These are phyloP conservation scores for Erythrocercus mccallii DNA, from an alignment of 2,113 vertebrate genomes.

Conservation along the genomic window DNA sequence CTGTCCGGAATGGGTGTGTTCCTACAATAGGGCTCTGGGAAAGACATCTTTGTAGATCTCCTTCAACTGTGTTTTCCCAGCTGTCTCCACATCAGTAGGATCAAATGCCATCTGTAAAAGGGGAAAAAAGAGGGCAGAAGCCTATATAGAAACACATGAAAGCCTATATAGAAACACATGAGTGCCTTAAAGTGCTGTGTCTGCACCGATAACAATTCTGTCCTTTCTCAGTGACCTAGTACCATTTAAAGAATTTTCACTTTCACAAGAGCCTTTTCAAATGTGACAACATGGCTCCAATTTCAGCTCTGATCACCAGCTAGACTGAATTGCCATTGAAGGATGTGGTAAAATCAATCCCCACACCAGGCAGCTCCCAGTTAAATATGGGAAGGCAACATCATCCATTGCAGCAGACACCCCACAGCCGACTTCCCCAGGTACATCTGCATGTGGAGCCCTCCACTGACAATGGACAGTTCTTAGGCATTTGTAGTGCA, in stretches of 20 bases:
- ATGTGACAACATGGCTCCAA: neutral
- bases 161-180: neutral
- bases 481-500: neutral
- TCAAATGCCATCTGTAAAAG: neutral
- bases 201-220: neutral
- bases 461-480: neutral
- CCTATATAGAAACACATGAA: neutral
- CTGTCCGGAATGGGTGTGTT: neutral
- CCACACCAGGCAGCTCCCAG: neutral
- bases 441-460: fast-evolving
- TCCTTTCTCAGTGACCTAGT: neutral
- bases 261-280: neutral
- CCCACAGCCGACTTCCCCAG: fast-evolving
- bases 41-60: neutral
- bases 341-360: neutral
- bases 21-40: neutral
- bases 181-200: neutral
- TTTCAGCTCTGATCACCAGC: neutral
- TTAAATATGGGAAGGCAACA: neutral
- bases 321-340: neutral
- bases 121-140: neutral
- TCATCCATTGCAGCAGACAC: neutral
- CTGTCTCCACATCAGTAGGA: neutral
- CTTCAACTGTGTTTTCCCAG: neutral
- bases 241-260: neutral